phyloP scores from a whole-genome alignment of 2,113 vertebrate genomes.

The Nothobranchius kuhntae region DNA sequence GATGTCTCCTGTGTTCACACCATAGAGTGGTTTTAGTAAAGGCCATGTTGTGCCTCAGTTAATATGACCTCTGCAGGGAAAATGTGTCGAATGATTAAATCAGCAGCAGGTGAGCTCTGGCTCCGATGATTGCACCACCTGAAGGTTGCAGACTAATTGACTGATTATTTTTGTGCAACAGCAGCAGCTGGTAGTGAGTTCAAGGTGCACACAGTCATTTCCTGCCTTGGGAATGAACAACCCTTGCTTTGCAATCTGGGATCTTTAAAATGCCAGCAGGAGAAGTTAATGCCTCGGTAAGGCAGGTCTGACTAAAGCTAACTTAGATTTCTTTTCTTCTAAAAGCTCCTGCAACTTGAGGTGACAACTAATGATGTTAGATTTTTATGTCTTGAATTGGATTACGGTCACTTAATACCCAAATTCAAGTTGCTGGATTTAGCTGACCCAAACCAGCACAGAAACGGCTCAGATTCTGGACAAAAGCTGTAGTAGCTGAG shows the following conservation, averaged over 20 bases:
- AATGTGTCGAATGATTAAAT: conserved; percentile 30
- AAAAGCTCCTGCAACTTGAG: neutral
- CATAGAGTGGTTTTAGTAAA: conserved; percentile 1
- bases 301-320: neutral
- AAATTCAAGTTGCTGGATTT: no score
- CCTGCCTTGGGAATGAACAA: neutral
- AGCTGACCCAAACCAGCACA: no score
- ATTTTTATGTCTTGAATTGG: no score
- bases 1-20: neutral
- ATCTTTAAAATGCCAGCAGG: conserved; percentile 5
- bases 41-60: conserved; percentile 21
- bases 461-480: no score
- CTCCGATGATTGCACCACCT: conserved; percentile 38
- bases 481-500: no score
- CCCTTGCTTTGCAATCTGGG: neutral
- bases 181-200: conserved; percentile 15
- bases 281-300: neutral
- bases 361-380: neutral
- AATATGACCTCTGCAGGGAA: conserved; percentile 27
- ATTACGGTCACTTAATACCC: no score
- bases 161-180: conserved; percentile 40
- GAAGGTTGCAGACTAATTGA: conserved; percentile 52
- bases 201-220: conserved; percentile 3
- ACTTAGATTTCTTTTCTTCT: neutral
- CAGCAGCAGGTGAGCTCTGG: conserved; percentile 28